These are phyloP conservation scores for Clavelina lepadiformis DNA, from an alignment of 23 tunicate species.

Conservation along the genomic window DNA sequence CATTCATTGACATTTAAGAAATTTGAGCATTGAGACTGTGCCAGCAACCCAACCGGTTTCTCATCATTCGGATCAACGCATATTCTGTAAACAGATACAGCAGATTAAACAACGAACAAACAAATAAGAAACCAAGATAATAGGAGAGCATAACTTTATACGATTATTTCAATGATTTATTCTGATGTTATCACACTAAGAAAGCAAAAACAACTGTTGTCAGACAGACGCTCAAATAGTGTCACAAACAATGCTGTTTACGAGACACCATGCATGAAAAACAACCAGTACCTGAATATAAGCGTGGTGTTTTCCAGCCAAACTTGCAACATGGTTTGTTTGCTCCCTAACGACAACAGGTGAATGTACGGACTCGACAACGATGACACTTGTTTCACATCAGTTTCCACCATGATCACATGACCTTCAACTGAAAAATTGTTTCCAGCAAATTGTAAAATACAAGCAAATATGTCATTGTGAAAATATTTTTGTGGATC, in stretches of 20 bases:
- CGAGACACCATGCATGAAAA: too few species aligned
- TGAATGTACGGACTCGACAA: conserved; percentile 54
- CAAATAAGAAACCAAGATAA: not conserved
- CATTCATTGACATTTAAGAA: conserved; percentile 56
- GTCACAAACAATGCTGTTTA: too few species aligned
- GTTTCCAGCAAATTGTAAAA: too few species aligned
- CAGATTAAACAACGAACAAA: not conserved
- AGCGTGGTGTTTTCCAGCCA: conserved; percentile 84
- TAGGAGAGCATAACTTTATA: not conserved
- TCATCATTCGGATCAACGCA: conserved; percentile 71
- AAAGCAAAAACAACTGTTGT: too few species aligned
- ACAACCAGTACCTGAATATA: conserved; percentile 62
- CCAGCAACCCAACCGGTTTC: conserved; percentile 65
- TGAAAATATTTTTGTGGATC: too few species aligned
- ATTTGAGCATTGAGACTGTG: conserved; percentile 59
- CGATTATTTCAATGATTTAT: too few species aligned
- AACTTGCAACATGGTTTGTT: conserved; percentile 69
- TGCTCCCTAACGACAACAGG: conserved; percentile 65
- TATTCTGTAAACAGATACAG: conserved; percentile 49
- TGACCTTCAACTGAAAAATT: conserved; percentile 45
- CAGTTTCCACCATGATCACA: conserved; percentile 28
- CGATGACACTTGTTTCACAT: conserved; percentile 6
- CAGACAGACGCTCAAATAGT: too few species aligned
- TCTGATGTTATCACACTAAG: too few species aligned
- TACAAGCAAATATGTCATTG: too few species aligned